Percentiles rank a stretch among this genome's conserved stretches.
Conservation (phyloP, 2,888 invertebrate genomes). For the Tupiocoris notatus region DNA sequence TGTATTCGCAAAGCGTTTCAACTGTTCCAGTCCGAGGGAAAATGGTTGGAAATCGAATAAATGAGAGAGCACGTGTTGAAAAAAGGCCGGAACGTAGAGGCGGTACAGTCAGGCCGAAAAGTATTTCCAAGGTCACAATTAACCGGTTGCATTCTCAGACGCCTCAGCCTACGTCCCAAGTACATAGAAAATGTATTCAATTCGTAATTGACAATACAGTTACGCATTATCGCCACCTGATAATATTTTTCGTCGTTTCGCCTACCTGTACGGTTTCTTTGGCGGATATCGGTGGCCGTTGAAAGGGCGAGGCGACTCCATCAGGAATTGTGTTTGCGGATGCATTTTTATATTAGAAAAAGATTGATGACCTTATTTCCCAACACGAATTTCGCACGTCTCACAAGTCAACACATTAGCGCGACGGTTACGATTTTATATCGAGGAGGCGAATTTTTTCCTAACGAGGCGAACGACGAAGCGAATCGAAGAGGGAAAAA, state of each 20-base stretch:
- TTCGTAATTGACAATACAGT: too few species aligned
- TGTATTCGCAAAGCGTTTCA: too few species aligned
- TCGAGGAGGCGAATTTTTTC: too few species aligned
- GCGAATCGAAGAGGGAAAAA: neutral
- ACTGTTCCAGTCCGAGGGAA: too few species aligned
- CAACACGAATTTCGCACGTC: too few species aligned
- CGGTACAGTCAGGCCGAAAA: constrained; percentile 24
- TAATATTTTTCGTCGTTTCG: neutral
- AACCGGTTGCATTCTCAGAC: constrained; percentile 15
- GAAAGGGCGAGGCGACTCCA: neutral
- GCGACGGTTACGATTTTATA: too few species aligned
- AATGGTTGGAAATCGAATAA: neutral
- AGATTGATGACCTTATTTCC: too few species aligned
- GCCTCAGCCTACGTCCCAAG: neutral
- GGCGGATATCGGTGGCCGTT: constrained; percentile 27
- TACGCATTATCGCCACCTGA: too few species aligned
- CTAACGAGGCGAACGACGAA: neutral
- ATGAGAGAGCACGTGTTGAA: constrained; percentile 27
- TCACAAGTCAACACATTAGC: too few species aligned
- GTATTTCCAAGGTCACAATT: constrained; percentile 28
- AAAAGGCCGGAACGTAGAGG: constrained; percentile 10
- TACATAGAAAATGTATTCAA: neutral
- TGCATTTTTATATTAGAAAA: too few species aligned
- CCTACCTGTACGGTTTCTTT: constrained; percentile 25
- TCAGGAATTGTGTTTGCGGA: neutral